phyloP scores from a whole-genome alignment of 2,113 vertebrate species.

The Circaetus gallicus region DNA sequence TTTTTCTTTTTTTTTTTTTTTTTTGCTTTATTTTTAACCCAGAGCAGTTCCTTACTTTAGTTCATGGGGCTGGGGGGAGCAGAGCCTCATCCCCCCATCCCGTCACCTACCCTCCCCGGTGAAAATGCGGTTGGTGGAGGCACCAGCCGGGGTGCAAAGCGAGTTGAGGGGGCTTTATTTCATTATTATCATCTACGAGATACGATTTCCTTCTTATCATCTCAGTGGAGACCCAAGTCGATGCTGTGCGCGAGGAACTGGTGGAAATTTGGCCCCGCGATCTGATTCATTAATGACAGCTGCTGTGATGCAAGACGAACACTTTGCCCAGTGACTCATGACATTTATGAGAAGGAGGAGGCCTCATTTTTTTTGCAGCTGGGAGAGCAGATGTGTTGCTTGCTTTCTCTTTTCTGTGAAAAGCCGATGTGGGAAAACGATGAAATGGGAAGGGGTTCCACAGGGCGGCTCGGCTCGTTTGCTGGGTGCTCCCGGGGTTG shows the following conservation, averaged over 20 bases:
- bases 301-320: not conserved
- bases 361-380: not conserved
- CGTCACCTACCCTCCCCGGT: not conserved
- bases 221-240: accelerated
- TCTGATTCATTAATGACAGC: not conserved
- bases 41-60: not conserved
- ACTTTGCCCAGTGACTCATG: not conserved
- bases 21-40: not conserved
- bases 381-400: not conserved
- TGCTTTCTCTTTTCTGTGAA: not conserved
- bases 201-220: accelerated
- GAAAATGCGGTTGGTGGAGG: not conserved
- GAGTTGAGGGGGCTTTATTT: accelerated
- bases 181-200: accelerated
- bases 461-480: accelerated
- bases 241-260: accelerated
- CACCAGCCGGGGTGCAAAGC: not conserved
- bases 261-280: not conserved
- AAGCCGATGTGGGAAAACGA: accelerated
- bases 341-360: not conserved
- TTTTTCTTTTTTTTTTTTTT: too few species aligned
- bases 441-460: not conserved
- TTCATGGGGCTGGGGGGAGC: accelerated
- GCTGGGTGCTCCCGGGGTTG: not conserved
- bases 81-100: not conserved